These are phyloP conservation scores for Drosophila kanapiae DNA, from an alignment of 1,140 invertebrate genomes.

Conservation along the genomic window DNA sequence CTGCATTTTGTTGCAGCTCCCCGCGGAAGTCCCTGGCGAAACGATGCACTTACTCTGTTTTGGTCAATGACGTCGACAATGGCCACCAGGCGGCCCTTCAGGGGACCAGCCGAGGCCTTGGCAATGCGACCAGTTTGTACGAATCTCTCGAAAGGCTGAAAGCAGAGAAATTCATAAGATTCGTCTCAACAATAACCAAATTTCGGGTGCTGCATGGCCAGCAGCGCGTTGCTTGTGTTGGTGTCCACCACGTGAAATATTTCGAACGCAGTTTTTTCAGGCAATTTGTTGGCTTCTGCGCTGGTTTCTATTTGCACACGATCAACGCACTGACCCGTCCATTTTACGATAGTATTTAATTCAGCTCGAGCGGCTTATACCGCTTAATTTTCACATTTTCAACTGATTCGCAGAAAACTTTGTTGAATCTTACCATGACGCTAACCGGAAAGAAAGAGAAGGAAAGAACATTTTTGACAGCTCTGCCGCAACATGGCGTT, in stretches of 20 bases:
- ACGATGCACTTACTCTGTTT: slow-evolving; percentile 91
- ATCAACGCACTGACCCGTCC: slow-evolving; percentile 35
- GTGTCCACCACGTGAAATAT: slow-evolving; percentile 71
- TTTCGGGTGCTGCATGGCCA: slow-evolving; percentile 15
- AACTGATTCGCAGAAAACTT: slow-evolving; percentile 51
- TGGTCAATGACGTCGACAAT: slow-evolving; percentile 99
- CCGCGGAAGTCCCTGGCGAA: background rate
- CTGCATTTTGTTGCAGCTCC: slow-evolving; percentile 18
- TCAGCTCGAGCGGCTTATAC: slow-evolving; percentile 38
- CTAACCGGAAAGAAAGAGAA: slow-evolving; percentile 84
- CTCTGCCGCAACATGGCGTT: slow-evolving; percentile 62
- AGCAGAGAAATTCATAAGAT: slow-evolving; percentile 46
- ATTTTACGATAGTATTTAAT: slow-evolving; percentile 46
- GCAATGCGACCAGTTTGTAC: slow-evolving; percentile 98
- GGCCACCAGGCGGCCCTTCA: slow-evolving; percentile 95
- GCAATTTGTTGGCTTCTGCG: background rate
- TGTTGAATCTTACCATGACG: slow-evolving; percentile 75
- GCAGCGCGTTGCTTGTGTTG: slow-evolving; percentile 53
- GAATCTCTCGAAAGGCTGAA: slow-evolving; percentile 96
- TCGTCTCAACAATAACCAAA: slow-evolving; percentile 9
- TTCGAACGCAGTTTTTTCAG: slow-evolving; percentile 15
- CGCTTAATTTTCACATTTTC: slow-evolving; percentile 73
- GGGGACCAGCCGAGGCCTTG: slow-evolving; percentile 94
- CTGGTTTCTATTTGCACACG: background rate
- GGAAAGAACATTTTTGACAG: slow-evolving; percentile 72